Conservation (phyloP, 2,797 vertebrate species). For the Botia almorhae region DNA sequence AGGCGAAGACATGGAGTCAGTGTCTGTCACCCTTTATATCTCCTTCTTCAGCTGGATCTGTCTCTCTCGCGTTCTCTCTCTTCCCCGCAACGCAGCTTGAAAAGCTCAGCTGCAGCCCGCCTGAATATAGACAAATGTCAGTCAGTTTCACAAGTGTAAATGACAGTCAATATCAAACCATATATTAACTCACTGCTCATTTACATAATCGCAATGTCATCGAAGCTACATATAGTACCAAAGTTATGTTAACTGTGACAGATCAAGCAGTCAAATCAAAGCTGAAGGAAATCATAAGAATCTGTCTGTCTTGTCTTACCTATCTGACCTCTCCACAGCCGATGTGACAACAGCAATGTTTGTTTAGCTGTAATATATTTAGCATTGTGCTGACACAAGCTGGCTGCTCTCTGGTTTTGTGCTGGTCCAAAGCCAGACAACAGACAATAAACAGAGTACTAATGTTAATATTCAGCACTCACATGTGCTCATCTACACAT, state of each 20-base stretch:
- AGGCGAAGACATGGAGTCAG: conserved; percentile 86
- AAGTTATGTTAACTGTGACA: background rate
- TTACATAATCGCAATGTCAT: background rate
- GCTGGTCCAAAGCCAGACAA: conserved; percentile 5
- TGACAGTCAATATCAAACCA: too few relatives aligned
- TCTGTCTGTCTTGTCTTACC: background rate
- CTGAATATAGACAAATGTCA: conserved; percentile 52
- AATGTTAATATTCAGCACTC: background rate
- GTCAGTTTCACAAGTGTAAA: background rate
- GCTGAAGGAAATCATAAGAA: background rate
- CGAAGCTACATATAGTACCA: background rate
- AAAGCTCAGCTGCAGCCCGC: conserved; percentile 58
- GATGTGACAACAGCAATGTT: background rate
- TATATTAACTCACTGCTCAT: background rate
- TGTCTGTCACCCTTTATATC: conserved; percentile 37
- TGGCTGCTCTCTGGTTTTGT: conserved; percentile 10
- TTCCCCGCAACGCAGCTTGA: conserved; percentile 45
- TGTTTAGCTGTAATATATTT: conserved; percentile 15
- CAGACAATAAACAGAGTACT: background rate
- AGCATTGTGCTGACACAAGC: conserved; percentile 17
- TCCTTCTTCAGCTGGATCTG: conserved; percentile 29
- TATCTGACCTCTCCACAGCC: conserved; percentile 16
- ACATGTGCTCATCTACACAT: background rate
- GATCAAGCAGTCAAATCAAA: conserved; percentile 1
- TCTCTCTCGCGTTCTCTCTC: background rate